Percentiles rank a stretch among this genome's conserved stretches.
Evolutionary conservation across 2,888 invertebrate species (phyloP).

Genomic region (Coelinius sp.): DNA sequence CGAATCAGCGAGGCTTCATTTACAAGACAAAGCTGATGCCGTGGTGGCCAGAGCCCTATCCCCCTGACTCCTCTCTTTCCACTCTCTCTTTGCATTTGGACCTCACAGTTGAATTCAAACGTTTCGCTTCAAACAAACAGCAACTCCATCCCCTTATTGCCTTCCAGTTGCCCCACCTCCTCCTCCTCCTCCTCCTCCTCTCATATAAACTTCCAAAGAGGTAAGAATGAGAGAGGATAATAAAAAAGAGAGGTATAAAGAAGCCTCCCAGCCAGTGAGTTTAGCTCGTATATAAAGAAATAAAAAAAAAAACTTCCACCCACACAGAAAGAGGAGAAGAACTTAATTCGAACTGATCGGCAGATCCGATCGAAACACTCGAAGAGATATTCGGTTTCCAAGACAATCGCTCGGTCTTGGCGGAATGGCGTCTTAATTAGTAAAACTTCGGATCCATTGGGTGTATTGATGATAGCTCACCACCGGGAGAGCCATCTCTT

Average conservation of each 20-base stretch:
- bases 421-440: slow-evolving; percentile 67
- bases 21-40: slow-evolving; percentile 68
- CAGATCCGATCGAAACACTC: slow-evolving; percentile 51
- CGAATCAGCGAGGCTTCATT: slow-evolving; percentile 69
- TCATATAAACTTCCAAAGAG: slow-evolving; percentile 20
- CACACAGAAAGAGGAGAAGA: slow-evolving; percentile 52
- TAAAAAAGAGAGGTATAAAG: slow-evolving; percentile 33
- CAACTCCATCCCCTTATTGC: slow-evolving; percentile 16
- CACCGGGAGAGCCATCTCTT: slow-evolving; percentile 36
- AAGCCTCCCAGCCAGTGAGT: slow-evolving; percentile 37
- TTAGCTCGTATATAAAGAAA: slow-evolving; percentile 20
- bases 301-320: slow-evolving; percentile 54
- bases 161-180: slow-evolving; percentile 25
- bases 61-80: slow-evolving; percentile 21
- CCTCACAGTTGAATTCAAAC: slow-evolving; percentile 38
- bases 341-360: slow-evolving; percentile 61
- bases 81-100: slow-evolving; percentile 26
- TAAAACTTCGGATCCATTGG: slow-evolving; percentile 44
- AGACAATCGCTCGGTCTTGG: slow-evolving; percentile 60
- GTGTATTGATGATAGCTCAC: slow-evolving; percentile 32
- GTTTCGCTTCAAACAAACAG: slow-evolving; percentile 31
- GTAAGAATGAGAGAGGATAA: slow-evolving; percentile 39
- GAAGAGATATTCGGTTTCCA: slow-evolving; percentile 61
- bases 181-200: background rate
- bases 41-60: slow-evolving; percentile 34